phyloP scores from a whole-genome alignment of 2,888 invertebrate genomes.

The Drosophila kokeensis region DNA sequence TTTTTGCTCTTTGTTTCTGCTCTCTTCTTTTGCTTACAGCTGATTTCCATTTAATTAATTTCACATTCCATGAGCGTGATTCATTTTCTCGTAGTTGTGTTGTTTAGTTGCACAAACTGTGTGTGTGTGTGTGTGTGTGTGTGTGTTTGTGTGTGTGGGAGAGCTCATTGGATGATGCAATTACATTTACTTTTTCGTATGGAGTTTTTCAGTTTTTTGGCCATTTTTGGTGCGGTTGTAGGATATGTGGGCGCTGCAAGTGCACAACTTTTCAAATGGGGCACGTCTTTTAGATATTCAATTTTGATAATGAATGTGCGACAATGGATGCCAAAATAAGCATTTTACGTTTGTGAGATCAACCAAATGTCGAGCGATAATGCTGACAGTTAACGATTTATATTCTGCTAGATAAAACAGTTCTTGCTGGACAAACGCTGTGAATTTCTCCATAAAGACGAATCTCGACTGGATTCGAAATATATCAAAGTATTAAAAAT shows the following conservation, averaged over 20 bases:
- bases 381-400: background rate
- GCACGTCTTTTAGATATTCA: background rate
- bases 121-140: background rate
- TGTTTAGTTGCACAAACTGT: conserved; percentile 6
- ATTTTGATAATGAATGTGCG: background rate
- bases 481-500: background rate
- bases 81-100: conserved; percentile 41
- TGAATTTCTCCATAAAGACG: background rate
- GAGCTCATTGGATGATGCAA: conserved; percentile 21
- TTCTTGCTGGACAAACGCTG: background rate
- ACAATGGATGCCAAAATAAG: background rate
- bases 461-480: background rate
- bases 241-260: conserved; percentile 16
- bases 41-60: conserved; percentile 72
- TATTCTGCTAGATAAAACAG: background rate
- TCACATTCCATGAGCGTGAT: conserved; percentile 63
- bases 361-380: background rate
- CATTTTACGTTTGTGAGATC: background rate
- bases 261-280: background rate
- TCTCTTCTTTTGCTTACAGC: conserved; percentile 38
- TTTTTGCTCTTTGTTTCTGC: background rate
- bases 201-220: background rate
- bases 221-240: conserved; percentile 17
- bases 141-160: background rate
- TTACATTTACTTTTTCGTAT: conserved; percentile 8